These are phyloP conservation scores for Enteromius mattozi DNA, from an alignment of 2,797 vertebrate species.

Conservation along the genomic window DNA sequence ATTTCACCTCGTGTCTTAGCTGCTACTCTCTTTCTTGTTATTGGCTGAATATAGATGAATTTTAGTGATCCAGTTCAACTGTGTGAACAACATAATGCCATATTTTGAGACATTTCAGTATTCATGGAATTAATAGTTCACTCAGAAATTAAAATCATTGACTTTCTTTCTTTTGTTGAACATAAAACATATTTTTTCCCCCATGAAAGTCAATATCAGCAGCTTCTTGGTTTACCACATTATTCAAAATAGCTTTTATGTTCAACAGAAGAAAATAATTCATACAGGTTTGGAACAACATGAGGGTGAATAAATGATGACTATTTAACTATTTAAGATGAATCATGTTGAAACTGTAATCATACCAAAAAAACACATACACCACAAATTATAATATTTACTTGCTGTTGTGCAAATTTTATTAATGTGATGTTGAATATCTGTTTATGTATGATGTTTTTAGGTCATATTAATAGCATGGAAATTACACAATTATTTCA, in stretches of 20 bases:
- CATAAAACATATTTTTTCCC: background rate
- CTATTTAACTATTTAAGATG: background rate
- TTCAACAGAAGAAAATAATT: background rate
- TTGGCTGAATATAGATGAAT: background rate
- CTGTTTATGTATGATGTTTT: background rate
- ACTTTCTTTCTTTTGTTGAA: background rate
- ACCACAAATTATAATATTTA: background rate
- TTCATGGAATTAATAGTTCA: constrained; percentile 8
- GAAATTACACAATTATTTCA: background rate
- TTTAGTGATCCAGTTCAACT: background rate
- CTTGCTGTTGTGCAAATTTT: background rate
- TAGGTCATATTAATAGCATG: background rate
- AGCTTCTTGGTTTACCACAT: background rate
- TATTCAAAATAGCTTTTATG: background rate
- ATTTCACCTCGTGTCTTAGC: background rate
- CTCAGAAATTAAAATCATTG: background rate
- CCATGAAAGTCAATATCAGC: background rate
- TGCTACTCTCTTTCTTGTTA: background rate
- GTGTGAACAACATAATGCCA: background rate
- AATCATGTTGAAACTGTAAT: constrained; percentile 6
- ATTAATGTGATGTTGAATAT: background rate
- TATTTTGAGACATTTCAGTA: background rate
- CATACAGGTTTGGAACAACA: background rate
- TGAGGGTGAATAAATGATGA: background rate
- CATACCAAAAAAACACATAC: background rate